Evolutionary conservation across 2,888 invertebrate species (phyloP).

Genomic region (Hoplodrina ambigua): DNA sequence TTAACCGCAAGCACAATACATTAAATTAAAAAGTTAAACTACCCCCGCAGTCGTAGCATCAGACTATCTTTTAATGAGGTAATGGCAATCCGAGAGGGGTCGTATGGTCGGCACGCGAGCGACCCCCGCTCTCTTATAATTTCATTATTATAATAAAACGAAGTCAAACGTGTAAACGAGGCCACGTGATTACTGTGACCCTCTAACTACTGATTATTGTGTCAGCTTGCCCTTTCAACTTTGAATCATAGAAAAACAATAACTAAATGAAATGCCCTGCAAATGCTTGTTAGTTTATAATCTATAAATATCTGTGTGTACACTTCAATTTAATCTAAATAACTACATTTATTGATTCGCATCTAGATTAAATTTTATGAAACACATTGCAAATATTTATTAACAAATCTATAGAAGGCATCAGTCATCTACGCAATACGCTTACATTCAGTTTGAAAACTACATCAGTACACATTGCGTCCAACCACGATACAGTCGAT

Average conservation of each 20-base stretch:
- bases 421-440: slow-evolving; percentile 24
- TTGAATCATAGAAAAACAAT: slow-evolving; percentile 19
- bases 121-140: slow-evolving; percentile 79
- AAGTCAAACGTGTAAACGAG: slow-evolving; percentile 87
- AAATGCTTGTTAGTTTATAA: background rate
- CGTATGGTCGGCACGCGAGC: slow-evolving; percentile 79
- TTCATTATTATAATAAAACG: slow-evolving; percentile 88
- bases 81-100: slow-evolving; percentile 78
- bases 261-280: background rate
- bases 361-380: slow-evolving; percentile 22
- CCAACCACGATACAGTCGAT: slow-evolving; percentile 51
- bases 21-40: slow-evolving; percentile 87
- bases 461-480: slow-evolving; percentile 35
- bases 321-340: background rate
- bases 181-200: slow-evolving; percentile 81
- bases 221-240: slow-evolving; percentile 61
- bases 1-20: slow-evolving; percentile 75
- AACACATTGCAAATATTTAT: slow-evolving; percentile 15
- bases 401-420: slow-evolving; percentile 32
- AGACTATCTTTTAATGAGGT: slow-evolving; percentile 85
- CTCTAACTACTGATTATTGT: slow-evolving; percentile 64
- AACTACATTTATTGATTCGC: background rate
- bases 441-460: slow-evolving; percentile 52
- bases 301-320: slow-evolving; percentile 11
- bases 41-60: slow-evolving; percentile 76